These are phyloP conservation scores for Didymodactylos carnosus DNA, from an alignment of 2,888 invertebrate genomes.

Conservation along the genomic window DNA sequence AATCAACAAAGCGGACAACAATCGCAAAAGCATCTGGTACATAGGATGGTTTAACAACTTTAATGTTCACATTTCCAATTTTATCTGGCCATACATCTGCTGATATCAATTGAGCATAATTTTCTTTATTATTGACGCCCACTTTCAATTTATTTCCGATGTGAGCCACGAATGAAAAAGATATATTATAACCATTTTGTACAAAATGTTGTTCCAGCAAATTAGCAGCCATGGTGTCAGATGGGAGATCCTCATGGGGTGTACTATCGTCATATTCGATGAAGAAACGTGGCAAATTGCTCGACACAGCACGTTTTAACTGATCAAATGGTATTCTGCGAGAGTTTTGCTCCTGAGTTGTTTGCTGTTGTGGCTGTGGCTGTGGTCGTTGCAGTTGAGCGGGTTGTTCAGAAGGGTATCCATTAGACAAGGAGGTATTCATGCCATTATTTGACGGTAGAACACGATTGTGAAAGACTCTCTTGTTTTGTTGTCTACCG, in stretches of 20 bases:
- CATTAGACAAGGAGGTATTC: too few relatives aligned
- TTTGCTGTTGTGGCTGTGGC: too few relatives aligned
- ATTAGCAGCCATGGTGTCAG: background rate
- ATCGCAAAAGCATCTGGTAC: background rate
- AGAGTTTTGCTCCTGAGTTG: too few relatives aligned
- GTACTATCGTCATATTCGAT: background rate
- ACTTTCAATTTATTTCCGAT: background rate
- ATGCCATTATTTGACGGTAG: too few relatives aligned
- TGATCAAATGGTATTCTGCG: background rate
- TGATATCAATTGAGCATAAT: background rate
- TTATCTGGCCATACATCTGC: background rate
- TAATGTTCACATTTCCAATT: background rate
- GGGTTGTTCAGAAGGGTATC: too few relatives aligned
- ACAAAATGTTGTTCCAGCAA: background rate
- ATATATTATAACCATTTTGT: background rate
- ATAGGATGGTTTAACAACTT: background rate
- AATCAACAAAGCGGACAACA: background rate
- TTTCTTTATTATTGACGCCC: background rate
- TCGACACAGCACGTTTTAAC: background rate
- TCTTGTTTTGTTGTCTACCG: too few relatives aligned
- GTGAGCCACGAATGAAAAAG: background rate
- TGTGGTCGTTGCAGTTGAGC: too few relatives aligned
- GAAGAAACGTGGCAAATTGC: background rate
- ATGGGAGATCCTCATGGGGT: background rate
- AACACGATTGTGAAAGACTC: too few relatives aligned